Evolutionary conservation across 1,140 invertebrate genomes (phyloP).

Genomic region (Heliconius eleuchia): DNA sequence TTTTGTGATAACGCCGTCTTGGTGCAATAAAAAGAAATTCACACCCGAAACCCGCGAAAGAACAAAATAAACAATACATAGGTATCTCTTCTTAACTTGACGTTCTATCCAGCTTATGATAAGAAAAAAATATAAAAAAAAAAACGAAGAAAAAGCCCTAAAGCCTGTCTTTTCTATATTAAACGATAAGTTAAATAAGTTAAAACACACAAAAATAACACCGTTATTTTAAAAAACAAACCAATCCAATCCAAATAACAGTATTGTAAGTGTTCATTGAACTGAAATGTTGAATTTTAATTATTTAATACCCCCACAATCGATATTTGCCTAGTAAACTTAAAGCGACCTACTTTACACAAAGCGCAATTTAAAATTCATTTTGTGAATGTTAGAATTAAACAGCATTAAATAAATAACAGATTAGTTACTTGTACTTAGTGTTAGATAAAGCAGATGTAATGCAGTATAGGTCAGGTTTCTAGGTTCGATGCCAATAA

Average conservation of each 20-base stretch:
- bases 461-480: background rate
- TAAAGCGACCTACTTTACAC: background rate
- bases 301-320: conserved; percentile 5
- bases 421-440: background rate
- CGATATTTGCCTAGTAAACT: conserved; percentile 2
- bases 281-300: conserved; percentile 14
- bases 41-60: too few relatives aligned
- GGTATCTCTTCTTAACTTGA: too few relatives aligned
- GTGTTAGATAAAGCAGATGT: too few relatives aligned
- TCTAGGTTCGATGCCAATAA: too few relatives aligned
- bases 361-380: background rate
- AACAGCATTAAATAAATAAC: background rate
- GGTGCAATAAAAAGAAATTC: too few relatives aligned
- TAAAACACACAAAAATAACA: background rate
- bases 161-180: too few relatives aligned
- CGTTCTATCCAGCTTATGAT: too few relatives aligned
- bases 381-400: background rate
- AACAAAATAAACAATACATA: too few relatives aligned
- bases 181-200: background rate
- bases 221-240: background rate
- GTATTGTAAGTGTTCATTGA: conserved; percentile 8
- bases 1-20: too few relatives aligned
- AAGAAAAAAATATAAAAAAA: too few relatives aligned
- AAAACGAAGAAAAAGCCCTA: too few relatives aligned
- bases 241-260: background rate